Evolutionary conservation across 2,797 vertebrate genomes (phyloP).

Genomic region (Leptoclinus maculatus): DNA sequence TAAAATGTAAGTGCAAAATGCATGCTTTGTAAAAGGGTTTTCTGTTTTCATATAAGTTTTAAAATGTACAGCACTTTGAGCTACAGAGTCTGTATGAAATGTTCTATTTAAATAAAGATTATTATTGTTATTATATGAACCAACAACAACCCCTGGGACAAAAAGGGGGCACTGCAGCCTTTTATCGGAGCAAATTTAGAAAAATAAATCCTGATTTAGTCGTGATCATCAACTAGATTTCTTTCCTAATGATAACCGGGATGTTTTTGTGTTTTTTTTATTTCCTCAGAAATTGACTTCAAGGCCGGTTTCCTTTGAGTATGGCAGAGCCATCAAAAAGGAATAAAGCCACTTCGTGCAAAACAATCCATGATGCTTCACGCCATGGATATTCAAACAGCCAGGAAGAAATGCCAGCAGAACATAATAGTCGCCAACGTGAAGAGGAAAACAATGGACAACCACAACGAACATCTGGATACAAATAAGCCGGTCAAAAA

Average conservation of each 20-base stretch:
- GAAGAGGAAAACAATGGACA: slow-evolving; percentile 49
- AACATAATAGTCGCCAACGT: background rate
- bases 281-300: slow-evolving; percentile 47
- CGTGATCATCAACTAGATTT: background rate
- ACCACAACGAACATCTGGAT: background rate
- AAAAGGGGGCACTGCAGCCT: background rate
- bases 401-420: slow-evolving; percentile 43
- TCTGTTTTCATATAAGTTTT: too few relatives aligned
- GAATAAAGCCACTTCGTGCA: slow-evolving; percentile 34
- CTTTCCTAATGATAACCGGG: background rate
- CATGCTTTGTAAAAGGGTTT: too few relatives aligned
- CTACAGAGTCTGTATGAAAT: too few relatives aligned
- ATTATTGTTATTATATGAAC: too few relatives aligned
- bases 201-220: too few relatives aligned
- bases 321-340: slow-evolving; percentile 39
- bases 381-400: slow-evolving; percentile 20
- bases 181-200: background rate
- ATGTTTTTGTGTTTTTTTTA: background rate
- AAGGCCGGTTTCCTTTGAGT: background rate
- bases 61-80: too few relatives aligned
- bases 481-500: slow-evolving; percentile 32
- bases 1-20: too few relatives aligned
- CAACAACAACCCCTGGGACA: background rate
- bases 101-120: too few relatives aligned
- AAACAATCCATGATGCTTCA: slow-evolving; percentile 41